Conservation (phyloP, 2,888 invertebrate genomes). For the Hydropsyche betteni region DNA sequence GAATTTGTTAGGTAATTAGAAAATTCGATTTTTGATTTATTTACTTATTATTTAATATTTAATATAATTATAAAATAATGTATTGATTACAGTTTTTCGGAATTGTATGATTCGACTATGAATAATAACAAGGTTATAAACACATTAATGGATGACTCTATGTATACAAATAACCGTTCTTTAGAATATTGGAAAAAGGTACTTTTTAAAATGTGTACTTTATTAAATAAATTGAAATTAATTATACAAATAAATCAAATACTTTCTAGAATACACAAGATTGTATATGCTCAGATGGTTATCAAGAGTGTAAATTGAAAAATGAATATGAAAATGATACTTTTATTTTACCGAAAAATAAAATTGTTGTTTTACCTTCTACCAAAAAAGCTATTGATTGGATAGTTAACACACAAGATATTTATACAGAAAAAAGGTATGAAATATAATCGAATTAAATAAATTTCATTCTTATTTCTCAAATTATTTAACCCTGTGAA, state of each 20-base stretch:
- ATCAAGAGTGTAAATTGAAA: conserved; percentile 39
- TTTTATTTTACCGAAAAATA: conserved; percentile 25
- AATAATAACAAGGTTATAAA: conserved; percentile 46
- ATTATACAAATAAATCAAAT: neutral
- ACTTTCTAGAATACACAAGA: conserved; percentile 34
- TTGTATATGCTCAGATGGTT: conserved; percentile 45
- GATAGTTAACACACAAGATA: conserved; percentile 61
- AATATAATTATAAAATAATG: neutral
- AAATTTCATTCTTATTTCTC: neutral
- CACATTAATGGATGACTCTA: conserved; percentile 53
- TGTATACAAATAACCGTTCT: conserved; percentile 34
- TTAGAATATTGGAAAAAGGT: conserved; percentile 42
- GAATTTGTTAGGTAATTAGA: conserved; percentile 58
- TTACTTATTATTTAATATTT: neutral
- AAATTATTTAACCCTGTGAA: neutral
- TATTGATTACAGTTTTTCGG: neutral
- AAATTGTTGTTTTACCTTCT: conserved; percentile 52
- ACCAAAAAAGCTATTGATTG: conserved; percentile 59
- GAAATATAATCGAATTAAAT: neutral
- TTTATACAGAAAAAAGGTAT: conserved; percentile 61
- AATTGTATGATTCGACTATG: conserved; percentile 47
- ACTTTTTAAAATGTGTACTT: conserved; percentile 33
- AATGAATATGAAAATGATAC: neutral
- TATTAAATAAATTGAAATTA: neutral
- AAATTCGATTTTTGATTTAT: neutral